These are phyloP conservation scores for Pardalotus punctatus DNA, from an alignment of 2,113 vertebrate species.

Conservation along the genomic window DNA sequence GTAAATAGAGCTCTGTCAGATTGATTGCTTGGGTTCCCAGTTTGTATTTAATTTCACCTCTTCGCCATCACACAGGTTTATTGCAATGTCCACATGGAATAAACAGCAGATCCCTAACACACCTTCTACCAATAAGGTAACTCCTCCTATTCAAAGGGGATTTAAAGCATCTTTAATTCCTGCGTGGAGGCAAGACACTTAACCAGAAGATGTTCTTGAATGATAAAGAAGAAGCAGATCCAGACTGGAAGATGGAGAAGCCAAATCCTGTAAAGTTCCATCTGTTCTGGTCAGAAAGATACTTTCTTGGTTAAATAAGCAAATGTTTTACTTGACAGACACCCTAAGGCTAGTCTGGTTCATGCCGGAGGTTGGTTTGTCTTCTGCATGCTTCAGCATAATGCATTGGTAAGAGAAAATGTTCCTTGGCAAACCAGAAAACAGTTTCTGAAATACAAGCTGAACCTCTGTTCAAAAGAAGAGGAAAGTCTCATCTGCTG, in stretches of 20 bases:
- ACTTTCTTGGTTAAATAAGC: background rate
- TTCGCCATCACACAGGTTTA: background rate
- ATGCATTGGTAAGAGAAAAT: background rate
- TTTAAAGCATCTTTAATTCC: background rate
- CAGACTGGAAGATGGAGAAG: background rate
- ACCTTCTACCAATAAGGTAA: background rate
- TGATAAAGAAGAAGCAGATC: background rate
- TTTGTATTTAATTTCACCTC: background rate
- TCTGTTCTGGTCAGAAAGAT: background rate
- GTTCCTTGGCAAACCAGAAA: background rate
- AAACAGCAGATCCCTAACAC: background rate
- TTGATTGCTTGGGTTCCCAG: background rate
- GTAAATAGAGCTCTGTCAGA: background rate
- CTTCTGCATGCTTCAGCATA: background rate
- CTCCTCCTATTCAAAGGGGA: background rate
- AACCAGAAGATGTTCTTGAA: background rate
- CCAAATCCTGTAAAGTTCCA: background rate
- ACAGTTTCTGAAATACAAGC: background rate
- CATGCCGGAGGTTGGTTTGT: background rate
- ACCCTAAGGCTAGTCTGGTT: background rate
- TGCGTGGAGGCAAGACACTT: accelerated
- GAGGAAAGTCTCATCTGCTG: background rate
- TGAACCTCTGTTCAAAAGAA: background rate
- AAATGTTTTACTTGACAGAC: background rate
- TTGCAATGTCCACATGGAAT: background rate